Evolutionary conservation across 1,140 invertebrate genomes (phyloP).

Genomic region (Calephelis virginiensis): DNA sequence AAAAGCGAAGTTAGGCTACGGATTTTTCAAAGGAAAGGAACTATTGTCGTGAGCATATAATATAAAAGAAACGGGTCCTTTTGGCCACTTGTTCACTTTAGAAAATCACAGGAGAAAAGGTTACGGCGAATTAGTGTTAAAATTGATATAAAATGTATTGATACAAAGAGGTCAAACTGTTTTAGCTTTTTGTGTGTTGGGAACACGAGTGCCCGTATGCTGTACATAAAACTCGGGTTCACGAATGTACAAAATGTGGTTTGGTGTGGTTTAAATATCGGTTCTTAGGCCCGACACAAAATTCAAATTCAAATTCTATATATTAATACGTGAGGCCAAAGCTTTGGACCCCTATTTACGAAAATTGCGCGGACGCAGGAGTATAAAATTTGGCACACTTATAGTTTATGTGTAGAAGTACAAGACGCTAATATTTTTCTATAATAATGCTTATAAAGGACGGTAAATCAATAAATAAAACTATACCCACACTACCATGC

Average conservation of each 20-base stretch:
- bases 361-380: no score
- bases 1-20: conserved; percentile 41
- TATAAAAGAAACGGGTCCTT: conserved; percentile 19
- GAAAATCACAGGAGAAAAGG: conserved; percentile 25
- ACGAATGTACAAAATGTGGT: conserved; percentile 23
- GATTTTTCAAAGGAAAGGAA: conserved; percentile 36
- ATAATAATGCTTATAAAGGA: no score
- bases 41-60: conserved; percentile 42
- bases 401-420: no score
- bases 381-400: no score
- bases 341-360: no score
- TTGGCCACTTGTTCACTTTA: conserved; percentile 20
- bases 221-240: conserved; percentile 47
- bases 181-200: conserved; percentile 38
- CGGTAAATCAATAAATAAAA: no score
- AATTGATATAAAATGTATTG: conserved; percentile 32
- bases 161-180: conserved; percentile 37
- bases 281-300: not conserved
- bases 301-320: no score
- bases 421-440: no score
- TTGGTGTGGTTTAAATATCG: conserved; percentile 33
- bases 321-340: no score
- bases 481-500: no score
- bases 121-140: conserved; percentile 20
- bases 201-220: conserved; percentile 37